Evolutionary conservation across 53 echinoderm and acorn worm genomes (phyloP).

Genomic region (Glandiceps talaboti): DNA sequence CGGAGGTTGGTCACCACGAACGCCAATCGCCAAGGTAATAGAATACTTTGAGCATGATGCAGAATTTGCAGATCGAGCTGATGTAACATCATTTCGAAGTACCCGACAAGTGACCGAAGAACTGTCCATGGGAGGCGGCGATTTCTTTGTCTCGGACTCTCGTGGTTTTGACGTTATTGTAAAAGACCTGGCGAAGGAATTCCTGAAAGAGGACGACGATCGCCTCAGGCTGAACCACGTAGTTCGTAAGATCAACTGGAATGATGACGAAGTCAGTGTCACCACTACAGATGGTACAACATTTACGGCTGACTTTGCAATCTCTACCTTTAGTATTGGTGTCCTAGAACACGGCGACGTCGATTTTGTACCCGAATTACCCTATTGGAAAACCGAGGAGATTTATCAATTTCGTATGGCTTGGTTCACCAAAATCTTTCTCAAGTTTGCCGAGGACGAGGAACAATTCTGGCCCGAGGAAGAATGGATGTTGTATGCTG

Average conservation of each 20-base stretch:
- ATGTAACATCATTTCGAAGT: background rate
- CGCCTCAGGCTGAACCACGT: background rate
- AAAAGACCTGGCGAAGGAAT: too few relatives aligned
- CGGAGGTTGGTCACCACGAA: background rate
- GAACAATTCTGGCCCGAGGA: slow-evolving; percentile 21
- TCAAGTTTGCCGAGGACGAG: slow-evolving; percentile 11
- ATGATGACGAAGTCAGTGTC: background rate
- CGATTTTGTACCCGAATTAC: background rate
- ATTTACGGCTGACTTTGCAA: background rate
- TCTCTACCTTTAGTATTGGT: background rate
- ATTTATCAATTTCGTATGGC: slow-evolving; percentile 1
- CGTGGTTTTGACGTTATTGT: background rate
- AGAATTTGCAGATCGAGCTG: background rate
- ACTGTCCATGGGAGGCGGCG: background rate
- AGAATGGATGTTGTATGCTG: slow-evolving; percentile 6
- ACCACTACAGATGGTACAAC: background rate
- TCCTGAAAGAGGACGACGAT: background rate
- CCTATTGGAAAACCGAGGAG: background rate
- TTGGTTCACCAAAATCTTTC: slow-evolving; percentile 15
- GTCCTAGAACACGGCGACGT: background rate
- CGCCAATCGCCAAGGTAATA: background rate
- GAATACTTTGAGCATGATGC: background rate
- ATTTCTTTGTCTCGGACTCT: background rate
- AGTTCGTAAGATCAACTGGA: background rate
- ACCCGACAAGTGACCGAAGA: too few relatives aligned